Conservation (phyloP, 1,140 invertebrate genomes). For the Aphelinus atriplicis region DNA sequence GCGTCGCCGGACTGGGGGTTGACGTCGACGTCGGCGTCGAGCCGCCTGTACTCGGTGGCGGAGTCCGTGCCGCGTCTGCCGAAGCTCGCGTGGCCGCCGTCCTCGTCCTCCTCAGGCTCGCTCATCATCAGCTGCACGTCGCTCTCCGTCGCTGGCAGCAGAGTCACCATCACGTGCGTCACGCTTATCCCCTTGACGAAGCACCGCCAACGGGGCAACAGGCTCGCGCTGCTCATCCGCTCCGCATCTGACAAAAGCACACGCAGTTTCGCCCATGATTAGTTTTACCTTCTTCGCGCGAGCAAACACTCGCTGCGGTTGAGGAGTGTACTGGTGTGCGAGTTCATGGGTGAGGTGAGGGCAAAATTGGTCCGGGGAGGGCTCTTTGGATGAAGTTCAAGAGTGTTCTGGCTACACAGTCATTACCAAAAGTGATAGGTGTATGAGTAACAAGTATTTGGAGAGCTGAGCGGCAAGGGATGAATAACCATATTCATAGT, state of each 20-base stretch:
- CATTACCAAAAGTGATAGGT: too few species aligned
- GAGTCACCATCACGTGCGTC: constrained; percentile 75
- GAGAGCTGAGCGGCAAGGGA: too few species aligned
- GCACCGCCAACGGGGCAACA: constrained; percentile 71
- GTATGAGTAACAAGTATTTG: too few species aligned
- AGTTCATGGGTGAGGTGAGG: too few species aligned
- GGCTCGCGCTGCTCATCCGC: not conserved
- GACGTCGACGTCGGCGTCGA: not conserved
- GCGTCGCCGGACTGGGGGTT: constrained; percentile 5
- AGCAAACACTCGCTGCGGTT: too few species aligned
- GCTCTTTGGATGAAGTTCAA: too few species aligned
- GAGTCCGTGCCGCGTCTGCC: not conserved
- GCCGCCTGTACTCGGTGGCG: constrained; percentile 8
- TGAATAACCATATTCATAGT: too few species aligned
- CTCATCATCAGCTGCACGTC: constrained; percentile 65
- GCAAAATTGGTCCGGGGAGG: too few species aligned
- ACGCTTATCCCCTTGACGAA: constrained; percentile 74
- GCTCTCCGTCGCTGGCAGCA: constrained; percentile 73
- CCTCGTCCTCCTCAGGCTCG: constrained; percentile 33
- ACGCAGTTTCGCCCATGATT: too few species aligned
- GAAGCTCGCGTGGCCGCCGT: not conserved
- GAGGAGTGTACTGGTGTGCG: too few species aligned
- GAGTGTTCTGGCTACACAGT: too few species aligned
- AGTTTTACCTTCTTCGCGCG: too few species aligned
- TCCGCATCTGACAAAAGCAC: not conserved